Percentiles rank a stretch among this genome's conserved stretches.
Evolutionary conservation across 2,113 vertebrate species (phyloP).

Genomic region (Brachyistius frenatus): DNA sequence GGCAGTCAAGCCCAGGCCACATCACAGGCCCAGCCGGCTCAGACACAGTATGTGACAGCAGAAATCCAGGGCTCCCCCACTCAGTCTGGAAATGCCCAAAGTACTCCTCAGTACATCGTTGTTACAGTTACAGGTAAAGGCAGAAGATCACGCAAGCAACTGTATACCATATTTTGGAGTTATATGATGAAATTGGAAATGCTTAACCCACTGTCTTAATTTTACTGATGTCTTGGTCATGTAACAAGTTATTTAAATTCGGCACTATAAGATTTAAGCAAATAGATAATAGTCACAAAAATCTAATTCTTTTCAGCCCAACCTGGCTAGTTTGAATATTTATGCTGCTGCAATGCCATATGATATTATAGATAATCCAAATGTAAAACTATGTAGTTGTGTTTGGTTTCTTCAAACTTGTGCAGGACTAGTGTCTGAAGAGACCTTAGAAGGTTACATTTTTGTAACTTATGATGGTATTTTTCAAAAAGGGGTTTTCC

Average conservation of each 20-base stretch:
- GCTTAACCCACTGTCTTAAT: too few species aligned
- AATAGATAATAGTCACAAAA: too few species aligned
- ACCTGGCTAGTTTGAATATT: background rate
- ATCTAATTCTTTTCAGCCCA: background rate
- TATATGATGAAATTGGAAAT: too few species aligned
- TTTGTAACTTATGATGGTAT: too few species aligned
- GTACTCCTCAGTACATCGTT: slow-evolving; percentile 92
- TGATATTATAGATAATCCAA: background rate
- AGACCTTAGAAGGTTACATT: too few species aligned
- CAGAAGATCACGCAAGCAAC: background rate
- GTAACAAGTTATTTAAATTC: too few species aligned
- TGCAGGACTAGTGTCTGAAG: background rate
- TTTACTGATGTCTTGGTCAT: too few species aligned
- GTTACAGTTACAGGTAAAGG: slow-evolving; percentile 92
- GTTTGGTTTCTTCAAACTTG: background rate
- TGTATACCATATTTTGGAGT: background rate
- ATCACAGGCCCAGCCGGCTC: slow-evolving; percentile 76
- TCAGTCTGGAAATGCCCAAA: slow-evolving; percentile 81
- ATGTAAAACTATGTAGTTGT: background rate
- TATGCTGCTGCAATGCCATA: background rate
- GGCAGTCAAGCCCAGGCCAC: slow-evolving; percentile 71
- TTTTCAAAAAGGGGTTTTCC: too few species aligned
- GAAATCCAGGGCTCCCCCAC: slow-evolving; percentile 86
- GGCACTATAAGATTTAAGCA: too few species aligned
- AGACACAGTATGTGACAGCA: slow-evolving; percentile 86